phyloP scores from a whole-genome alignment of 2,888 invertebrate genomes.

The Chrysotoxum bicinctum region DNA sequence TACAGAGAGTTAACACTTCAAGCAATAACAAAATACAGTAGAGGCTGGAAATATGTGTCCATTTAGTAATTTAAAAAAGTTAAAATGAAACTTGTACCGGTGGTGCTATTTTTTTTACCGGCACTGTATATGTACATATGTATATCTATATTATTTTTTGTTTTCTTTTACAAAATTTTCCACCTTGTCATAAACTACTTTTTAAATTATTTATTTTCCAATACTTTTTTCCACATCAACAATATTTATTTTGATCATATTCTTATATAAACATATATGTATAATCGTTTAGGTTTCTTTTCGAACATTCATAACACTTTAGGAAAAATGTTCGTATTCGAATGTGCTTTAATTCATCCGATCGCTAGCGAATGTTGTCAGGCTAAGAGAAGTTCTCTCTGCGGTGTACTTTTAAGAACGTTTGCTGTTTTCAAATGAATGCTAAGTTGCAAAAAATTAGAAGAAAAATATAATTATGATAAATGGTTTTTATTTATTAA shows the following conservation, averaged over 20 bases:
- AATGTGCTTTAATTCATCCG: slow-evolving; percentile 45
- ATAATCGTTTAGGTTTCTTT: slow-evolving; percentile 30
- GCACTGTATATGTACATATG: neutral
- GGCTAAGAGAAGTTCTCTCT: slow-evolving; percentile 78
- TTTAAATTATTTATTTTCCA: neutral
- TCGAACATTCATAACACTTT: slow-evolving; percentile 47
- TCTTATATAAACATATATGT: slow-evolving; percentile 2
- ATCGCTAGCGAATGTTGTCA: slow-evolving; percentile 76
- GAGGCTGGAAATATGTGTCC: too few relatives aligned
- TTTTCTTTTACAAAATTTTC: neutral
- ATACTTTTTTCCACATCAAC: neutral
- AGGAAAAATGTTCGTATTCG: slow-evolving; percentile 35
- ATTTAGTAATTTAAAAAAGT: too few relatives aligned
- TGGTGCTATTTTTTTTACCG: too few relatives aligned
- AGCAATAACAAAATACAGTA: too few relatives aligned
- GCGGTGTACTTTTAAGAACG: slow-evolving; percentile 79
- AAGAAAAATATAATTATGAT: slow-evolving; percentile 2
- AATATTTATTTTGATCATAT: slow-evolving; percentile 18
- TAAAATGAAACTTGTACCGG: too few relatives aligned
- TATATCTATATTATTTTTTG: neutral
- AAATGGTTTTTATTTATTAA: neutral
- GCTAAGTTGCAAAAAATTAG: slow-evolving; percentile 72
- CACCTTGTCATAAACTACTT: neutral
- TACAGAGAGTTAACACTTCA: too few relatives aligned
- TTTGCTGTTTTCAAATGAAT: slow-evolving; percentile 80